These are phyloP conservation scores for Pterocles burchelli DNA, from an alignment of 2,113 vertebrate genomes.

Conservation along the genomic window DNA sequence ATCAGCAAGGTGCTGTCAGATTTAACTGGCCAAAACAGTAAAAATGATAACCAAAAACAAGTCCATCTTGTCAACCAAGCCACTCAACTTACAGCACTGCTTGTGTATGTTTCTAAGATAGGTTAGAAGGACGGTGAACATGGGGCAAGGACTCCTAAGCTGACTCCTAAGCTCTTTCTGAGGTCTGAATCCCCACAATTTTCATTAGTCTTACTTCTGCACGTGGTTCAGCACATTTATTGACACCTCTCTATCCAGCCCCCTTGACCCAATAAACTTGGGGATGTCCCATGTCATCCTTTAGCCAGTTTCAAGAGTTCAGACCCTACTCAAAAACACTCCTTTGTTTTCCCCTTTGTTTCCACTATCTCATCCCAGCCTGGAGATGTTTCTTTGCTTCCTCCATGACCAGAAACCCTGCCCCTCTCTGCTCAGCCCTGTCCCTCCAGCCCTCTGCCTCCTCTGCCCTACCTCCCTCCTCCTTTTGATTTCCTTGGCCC, in stretches of 20 bases:
- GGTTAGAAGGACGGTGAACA: background rate
- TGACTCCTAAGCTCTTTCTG: background rate
- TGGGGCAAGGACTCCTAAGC: background rate
- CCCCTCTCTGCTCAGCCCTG: background rate
- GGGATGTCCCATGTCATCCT: background rate
- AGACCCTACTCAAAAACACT: background rate
- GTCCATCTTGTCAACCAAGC: background rate
- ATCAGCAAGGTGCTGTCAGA: background rate
- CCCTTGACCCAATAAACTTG: background rate
- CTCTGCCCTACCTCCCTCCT: background rate
- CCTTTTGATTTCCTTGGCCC: background rate
- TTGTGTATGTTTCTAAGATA: background rate
- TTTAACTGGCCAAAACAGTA: background rate
- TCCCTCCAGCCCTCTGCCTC: background rate
- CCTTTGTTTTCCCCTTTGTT: background rate
- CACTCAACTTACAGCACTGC: background rate
- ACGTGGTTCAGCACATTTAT: background rate
- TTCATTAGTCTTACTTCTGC: background rate
- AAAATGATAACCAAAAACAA: background rate
- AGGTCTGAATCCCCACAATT: background rate
- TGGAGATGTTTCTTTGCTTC: background rate
- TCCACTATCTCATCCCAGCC: background rate
- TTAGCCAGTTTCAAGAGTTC: background rate
- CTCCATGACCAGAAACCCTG: background rate
- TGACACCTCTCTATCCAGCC: background rate